Evolutionary conservation across 1,140 invertebrate genomes (phyloP), one percentile per base, ranked within the genome.

Genomic region (Drosophila lacteicornis): DNA sequence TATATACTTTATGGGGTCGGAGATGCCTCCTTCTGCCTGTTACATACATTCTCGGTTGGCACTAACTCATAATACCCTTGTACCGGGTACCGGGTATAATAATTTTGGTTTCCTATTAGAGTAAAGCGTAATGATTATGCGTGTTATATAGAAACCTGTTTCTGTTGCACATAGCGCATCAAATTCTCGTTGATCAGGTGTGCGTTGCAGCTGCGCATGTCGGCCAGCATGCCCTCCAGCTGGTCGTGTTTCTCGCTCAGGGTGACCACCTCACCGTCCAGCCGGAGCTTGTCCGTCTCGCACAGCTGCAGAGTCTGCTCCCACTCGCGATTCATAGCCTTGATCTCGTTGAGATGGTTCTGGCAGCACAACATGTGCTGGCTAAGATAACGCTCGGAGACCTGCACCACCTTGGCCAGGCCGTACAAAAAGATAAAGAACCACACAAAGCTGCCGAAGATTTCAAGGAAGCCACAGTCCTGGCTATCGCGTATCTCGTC

Each of bases 171-270:
- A 4, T 70, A 68, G 0, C 76, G 79, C 76, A 77, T 87, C 8
- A 65, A 76, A 17, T 87, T 79, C 66, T 79, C 70, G 17, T 67
- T 82, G 2, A 87, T 77, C 70, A 87, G 50, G 1, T 82, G 71
- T 0, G 70, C 8, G 60, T 87, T 87, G 13, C 68, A 88, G 56
- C 78, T 78, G n/a, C 80, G 53, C n/a, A 86, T 45, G 25, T 86
- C 73, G 12, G 15, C 15, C 43, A 87, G 57, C 42, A 70, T 71
- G 19, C 33, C 36, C 50, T 80, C 69, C 38, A 88, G 19, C 1
- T 51, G 49, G n/a, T 38, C 45, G 13, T 87, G 82, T 40, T 71
- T 87, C 11, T 82, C 59, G 1, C 55, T 65, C 58, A 88, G 40
- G 2, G 22, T 8, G 8, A 19, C 11, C 12, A 83, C 8, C 11